phyloP scores from a whole-genome alignment of 37 sponge, comb jelly and placozoan species.

The Aphrocallistes beatrix region DNA sequence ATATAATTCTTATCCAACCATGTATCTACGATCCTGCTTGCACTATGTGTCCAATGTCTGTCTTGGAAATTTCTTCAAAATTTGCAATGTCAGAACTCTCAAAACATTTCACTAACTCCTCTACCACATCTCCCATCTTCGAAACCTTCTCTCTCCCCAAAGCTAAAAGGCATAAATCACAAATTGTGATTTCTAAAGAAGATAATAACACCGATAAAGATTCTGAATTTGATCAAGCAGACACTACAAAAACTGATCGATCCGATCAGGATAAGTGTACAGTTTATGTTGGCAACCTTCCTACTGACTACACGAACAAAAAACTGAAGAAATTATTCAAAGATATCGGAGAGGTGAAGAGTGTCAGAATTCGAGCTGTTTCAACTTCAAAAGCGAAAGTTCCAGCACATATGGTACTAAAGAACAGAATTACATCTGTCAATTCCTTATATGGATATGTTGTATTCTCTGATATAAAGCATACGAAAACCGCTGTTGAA shows the following conservation, averaged over 20 bases:
- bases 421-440: neutral
- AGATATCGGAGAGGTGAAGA: neutral
- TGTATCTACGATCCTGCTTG: neutral
- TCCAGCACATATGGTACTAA: neutral
- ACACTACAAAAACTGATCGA: neutral
- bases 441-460: neutral
- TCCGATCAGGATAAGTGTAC: neutral
- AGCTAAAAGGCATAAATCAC: no score
- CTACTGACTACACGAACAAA: neutral
- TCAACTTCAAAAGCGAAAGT: constrained; percentile 7
- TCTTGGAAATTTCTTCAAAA: neutral
- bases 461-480: neutral
- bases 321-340: neutral
- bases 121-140: neutral
- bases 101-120: neutral
- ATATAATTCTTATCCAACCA: neutral
- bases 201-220: neutral
- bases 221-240: neutral
- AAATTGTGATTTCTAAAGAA: no score
- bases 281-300: neutral
- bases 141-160: neutral
- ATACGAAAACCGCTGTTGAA: neutral
- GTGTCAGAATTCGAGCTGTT: neutral
- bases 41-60: neutral
- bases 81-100: neutral